Evolutionary conservation across 64 coral and sea anemone species (phyloP), one percentile per base, ranked within the genome.

Genomic region (Montipora efflorescens): DNA sequence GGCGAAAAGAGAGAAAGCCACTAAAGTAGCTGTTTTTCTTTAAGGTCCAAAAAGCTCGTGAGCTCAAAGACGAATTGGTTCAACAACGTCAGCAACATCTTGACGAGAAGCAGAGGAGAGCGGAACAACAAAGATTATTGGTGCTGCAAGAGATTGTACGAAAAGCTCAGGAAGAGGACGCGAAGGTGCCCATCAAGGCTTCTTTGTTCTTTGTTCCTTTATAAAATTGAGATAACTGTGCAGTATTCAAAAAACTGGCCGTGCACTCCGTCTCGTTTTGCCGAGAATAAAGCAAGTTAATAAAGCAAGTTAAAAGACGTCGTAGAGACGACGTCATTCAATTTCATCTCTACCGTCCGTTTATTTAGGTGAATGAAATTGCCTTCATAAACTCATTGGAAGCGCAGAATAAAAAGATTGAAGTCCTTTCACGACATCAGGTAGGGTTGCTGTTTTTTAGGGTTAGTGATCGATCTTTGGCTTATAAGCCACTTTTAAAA

Each of bases 351-450:
- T 16, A 4, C 61, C 3, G 61, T 64, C 9, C 61, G 20, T 50
- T 72, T 23, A 77, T 82, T 47, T 8, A 99, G 97, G 97, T 99
- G 50, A 99, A 99, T 87, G 98, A 99, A 92, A 99, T 99, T 79
- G 98, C 98, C 14, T 99, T 99, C 21, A 99, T 99, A 58, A 99
- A 99, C 61, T 96, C 98, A 12, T 76, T 99, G 25, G 98, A 99
- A 79, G 98, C 98, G 5, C 98, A 99, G 86, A 99, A 99, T 50
- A 99, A 99, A 58, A 99, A 99, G 86, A 99, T 99, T 28, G 98
- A 99, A 90, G 98, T 99, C 1, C 91, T 99, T 44, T 90, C 98
- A 76, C 94, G 95, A 90, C 92, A 96, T 78, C 98, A 99, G 98
- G 98, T 99, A 81, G 53, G 53, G 53, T 57, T 8, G 11, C 11